Conservation (phyloP, 2,888 invertebrate genomes). For the Lycocerus yunnanus region DNA sequence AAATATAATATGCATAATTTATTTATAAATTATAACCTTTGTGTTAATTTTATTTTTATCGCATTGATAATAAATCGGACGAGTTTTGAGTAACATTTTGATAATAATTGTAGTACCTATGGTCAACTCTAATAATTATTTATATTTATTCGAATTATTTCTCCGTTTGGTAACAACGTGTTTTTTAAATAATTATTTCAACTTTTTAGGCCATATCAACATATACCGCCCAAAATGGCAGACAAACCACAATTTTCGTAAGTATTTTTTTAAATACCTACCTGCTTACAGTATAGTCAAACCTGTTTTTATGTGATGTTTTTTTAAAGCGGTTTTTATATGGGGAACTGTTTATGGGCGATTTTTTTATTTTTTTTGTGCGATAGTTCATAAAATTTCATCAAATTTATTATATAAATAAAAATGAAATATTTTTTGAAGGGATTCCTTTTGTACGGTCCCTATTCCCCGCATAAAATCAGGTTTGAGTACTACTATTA, state of each 20-base stretch:
- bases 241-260: conserved; percentile 31
- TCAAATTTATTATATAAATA: no score
- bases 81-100: not conserved
- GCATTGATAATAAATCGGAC: not conserved
- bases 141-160: not conserved
- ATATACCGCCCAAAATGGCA: conserved; percentile 15
- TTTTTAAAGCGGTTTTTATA: no score
- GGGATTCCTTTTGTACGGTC: no score
- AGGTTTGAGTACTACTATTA: no score
- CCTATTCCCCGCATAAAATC: no score
- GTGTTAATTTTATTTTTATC: not conserved
- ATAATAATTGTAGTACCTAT: not conserved
- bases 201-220: not conserved
- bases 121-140: not conserved
- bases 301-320: no score
- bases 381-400: no score
- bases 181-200: not conserved
- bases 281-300: no score
- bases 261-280: no score
- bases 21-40: not conserved
- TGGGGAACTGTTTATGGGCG: no score
- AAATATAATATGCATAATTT: not conserved
- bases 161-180: not conserved
- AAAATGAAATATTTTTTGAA: no score
- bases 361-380: no score